Evolutionary conservation across 2,888 invertebrate species (phyloP).

Genomic region (Chrysotoxum bicinctum): DNA sequence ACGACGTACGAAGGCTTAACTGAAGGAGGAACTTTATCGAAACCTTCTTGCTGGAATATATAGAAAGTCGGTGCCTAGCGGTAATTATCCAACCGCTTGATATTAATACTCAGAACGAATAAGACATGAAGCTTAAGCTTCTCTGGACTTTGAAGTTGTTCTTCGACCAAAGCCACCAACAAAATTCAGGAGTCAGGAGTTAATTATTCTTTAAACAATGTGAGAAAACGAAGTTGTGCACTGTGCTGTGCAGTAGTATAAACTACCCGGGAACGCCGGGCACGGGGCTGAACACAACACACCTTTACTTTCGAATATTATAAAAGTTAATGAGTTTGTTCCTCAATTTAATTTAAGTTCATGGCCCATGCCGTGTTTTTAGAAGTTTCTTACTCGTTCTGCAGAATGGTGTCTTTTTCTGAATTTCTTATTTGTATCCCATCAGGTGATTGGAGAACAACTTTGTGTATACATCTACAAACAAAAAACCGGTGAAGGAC

Average conservation of each 20-base stretch:
- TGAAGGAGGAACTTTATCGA: slow-evolving; percentile 42
- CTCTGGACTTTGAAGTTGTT: background rate
- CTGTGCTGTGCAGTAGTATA: background rate
- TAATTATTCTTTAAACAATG: background rate
- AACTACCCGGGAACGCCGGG: background rate
- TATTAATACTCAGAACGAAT: slow-evolving; percentile 58
- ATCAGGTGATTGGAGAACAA: slow-evolving; percentile 34
- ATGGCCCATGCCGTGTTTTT: slow-evolving; percentile 26
- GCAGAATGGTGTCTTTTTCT: background rate
- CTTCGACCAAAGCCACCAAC: background rate
- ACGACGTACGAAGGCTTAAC: slow-evolving; percentile 10
- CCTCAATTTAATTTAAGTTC: slow-evolving; percentile 65
- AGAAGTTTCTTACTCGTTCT: slow-evolving; percentile 32
- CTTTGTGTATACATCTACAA: background rate
- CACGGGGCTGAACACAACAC: background rate
- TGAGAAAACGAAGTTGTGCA: background rate
- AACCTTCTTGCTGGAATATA: slow-evolving; percentile 53
- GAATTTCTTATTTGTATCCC: background rate
- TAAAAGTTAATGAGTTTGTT: slow-evolving; percentile 68
- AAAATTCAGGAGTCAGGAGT: background rate
- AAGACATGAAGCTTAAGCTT: slow-evolving; percentile 38
- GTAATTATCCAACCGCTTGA: slow-evolving; percentile 71
- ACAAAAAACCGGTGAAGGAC: background rate
- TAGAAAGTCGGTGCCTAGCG: slow-evolving; percentile 66
- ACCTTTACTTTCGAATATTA: slow-evolving; percentile 13